These are phyloP conservation scores for Hybognathus amarus DNA, from an alignment of 2,797 vertebrate species.

Conservation along the genomic window DNA sequence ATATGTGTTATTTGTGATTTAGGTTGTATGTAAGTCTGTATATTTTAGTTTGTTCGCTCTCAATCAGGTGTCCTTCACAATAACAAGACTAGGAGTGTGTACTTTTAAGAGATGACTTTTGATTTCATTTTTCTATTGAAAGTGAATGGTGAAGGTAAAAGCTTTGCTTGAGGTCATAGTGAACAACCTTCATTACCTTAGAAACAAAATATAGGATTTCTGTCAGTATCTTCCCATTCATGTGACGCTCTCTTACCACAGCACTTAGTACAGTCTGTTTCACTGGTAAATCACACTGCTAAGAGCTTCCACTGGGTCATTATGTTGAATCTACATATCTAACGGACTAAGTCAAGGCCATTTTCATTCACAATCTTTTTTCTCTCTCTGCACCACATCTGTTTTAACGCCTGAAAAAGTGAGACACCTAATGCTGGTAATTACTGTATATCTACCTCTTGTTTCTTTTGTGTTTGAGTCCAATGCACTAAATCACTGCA, in stretches of 20 bases:
- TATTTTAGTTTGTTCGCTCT: too few relatives aligned
- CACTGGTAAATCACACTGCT: not conserved
- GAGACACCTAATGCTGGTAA: not conserved
- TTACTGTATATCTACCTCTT: not conserved
- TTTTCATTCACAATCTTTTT: slow-evolving; percentile 11
- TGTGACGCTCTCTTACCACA: not conserved
- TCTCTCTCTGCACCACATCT: not conserved
- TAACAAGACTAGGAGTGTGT: not conserved
- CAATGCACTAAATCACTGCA: not conserved
- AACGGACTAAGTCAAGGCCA: slow-evolving; percentile 3
- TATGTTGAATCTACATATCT: slow-evolving; percentile 7
- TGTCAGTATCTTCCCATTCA: slow-evolving; percentile 5
- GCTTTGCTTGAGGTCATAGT: not conserved
- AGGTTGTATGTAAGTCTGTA: not conserved
- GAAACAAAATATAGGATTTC: not conserved
- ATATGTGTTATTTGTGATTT: not conserved
- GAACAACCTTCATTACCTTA: not conserved
- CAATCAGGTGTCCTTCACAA: not conserved
- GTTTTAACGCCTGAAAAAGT: not conserved
- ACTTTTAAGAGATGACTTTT: not conserved
- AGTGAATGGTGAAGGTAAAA: not conserved
- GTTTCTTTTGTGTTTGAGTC: not conserved
- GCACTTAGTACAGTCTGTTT: slow-evolving; percentile 24
- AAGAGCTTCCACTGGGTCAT: slow-evolving; percentile 14
- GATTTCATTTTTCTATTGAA: not conserved